These are phyloP conservation scores for Lasiurus borealis DNA, from an alignment of 2,113 vertebrate species.

Conservation along the genomic window DNA sequence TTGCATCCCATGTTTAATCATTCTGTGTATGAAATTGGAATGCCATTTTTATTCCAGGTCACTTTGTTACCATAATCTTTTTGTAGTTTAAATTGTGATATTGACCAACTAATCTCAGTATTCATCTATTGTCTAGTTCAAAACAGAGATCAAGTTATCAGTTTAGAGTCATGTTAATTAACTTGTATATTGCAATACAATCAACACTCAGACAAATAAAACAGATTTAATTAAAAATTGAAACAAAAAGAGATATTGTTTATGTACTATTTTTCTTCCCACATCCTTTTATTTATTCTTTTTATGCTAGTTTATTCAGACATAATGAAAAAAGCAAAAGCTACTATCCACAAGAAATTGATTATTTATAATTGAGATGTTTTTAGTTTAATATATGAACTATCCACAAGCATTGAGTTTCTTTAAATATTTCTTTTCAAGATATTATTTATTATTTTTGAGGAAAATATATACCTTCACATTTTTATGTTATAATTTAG, in stretches of 20 bases:
- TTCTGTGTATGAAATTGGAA: constrained; percentile 69
- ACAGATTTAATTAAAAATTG: background rate
- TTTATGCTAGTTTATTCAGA: background rate
- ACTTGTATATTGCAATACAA: background rate
- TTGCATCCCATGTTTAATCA: constrained; percentile 60
- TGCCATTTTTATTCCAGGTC: constrained; percentile 82
- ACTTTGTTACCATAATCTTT: background rate
- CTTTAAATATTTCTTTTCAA: constrained; percentile 55
- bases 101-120: constrained; percentile 75
- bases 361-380: constrained; percentile 37
- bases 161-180: background rate
- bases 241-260: background rate
- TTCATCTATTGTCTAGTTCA: constrained; percentile 29
- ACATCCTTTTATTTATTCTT: background rate
- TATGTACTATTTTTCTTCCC: background rate
- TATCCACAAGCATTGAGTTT: background rate
- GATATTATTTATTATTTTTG: constrained; percentile 51
- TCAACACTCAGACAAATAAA: background rate
- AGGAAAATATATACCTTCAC: constrained; percentile 34
- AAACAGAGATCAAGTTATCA: background rate
- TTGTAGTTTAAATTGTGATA: constrained; percentile 76
- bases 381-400: constrained; percentile 51
- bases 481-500: constrained; percentile 53
- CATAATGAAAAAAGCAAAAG: background rate
- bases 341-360: background rate